These are phyloP conservation scores for Ectemnius lituratus DNA, from an alignment of 2,888 invertebrate genomes.

Conservation along the genomic window DNA sequence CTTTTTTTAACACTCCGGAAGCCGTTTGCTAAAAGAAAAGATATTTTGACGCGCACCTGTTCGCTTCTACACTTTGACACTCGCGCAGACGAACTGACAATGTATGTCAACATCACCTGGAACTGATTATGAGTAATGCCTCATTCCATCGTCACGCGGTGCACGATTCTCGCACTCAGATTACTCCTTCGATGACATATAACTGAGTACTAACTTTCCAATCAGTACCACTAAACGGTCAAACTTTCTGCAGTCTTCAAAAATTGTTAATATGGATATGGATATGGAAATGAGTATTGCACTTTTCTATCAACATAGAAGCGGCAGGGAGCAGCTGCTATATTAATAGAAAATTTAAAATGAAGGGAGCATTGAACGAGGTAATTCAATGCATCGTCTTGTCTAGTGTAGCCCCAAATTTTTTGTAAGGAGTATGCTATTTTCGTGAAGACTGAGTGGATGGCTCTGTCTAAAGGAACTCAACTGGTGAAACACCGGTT, in stretches of 20 bases:
- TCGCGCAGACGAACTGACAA: not conserved
- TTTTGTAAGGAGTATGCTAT: not conserved
- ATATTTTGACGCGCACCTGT: not conserved
- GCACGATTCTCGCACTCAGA: not conserved
- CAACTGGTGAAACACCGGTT: not conserved
- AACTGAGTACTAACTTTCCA: not conserved
- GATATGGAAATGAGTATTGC: conserved; percentile 2
- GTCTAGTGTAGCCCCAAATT: not conserved
- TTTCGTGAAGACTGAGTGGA: not conserved
- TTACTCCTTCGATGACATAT: not conserved
- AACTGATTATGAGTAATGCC: not conserved
- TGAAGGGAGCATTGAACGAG: not conserved
- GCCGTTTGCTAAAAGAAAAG: no score
- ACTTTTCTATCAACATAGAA: not conserved
- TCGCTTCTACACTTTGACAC: not conserved
- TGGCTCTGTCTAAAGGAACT: conserved; percentile 2
- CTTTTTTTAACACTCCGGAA: no score
- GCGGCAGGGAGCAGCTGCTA: not conserved
- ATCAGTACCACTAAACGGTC: not conserved
- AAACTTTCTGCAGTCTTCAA: not conserved
- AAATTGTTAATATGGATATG: conserved; percentile 7
- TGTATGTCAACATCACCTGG: not conserved
- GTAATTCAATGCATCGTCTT: not conserved
- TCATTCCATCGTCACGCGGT: not conserved
- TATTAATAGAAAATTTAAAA: not conserved